Conservation (phyloP, 2,797 vertebrate genomes). For the Masticophis lateralis region DNA sequence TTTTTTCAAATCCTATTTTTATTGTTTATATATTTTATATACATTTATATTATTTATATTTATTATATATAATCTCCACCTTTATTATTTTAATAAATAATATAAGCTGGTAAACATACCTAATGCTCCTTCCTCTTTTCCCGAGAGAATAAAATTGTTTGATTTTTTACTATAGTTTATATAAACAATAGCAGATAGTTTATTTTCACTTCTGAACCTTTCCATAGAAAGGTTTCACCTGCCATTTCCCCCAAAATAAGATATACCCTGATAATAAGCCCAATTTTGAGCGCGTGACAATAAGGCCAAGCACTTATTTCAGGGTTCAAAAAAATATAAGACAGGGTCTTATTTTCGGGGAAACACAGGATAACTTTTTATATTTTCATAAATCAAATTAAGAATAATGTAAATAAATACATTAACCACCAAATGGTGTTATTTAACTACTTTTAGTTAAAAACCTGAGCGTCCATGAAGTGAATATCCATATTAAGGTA, state of each 20-base stretch:
- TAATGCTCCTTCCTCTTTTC: background rate
- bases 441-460: background rate
- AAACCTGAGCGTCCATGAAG: background rate
- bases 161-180: too few relatives aligned
- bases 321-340: too few relatives aligned
- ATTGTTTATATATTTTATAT: background rate
- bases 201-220: background rate
- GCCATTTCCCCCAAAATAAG: too few relatives aligned
- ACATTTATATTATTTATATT: too few relatives aligned
- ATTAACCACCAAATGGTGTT: background rate
- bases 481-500: background rate
- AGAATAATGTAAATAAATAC: background rate
- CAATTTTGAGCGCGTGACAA: too few relatives aligned
- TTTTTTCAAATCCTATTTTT: background rate
- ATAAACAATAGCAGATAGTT: background rate
- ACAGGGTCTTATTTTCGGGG: too few relatives aligned
- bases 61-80: too few relatives aligned
- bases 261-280: too few relatives aligned
- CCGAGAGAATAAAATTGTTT: background rate
- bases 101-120: background rate
- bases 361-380: background rate
- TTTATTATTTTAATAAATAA: background rate
- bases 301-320: too few relatives aligned
- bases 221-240: background rate
- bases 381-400: background rate